Base-by-base conservation (phyloP, 2,888 invertebrate genomes). In the Drosophila birchii region DNA sequence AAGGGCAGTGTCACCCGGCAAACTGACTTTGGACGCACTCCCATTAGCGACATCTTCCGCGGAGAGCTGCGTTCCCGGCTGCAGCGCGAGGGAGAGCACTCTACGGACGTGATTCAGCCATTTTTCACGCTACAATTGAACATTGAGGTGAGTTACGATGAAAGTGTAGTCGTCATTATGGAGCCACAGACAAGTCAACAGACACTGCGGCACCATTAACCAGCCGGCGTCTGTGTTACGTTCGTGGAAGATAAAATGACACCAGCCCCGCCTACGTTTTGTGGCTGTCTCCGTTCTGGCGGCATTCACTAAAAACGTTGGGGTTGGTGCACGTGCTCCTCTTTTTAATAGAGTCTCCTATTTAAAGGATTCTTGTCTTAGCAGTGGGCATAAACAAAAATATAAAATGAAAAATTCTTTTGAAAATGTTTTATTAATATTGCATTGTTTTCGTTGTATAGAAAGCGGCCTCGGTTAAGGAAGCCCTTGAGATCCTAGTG, bases 91-190 rank as follows among this genome's bases (percentile, higher is more conserved):
- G 92, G 93, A 14, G 93, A 93, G 81, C 92, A 93, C 81, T 95
- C 96, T 79, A 97, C 98, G 0, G 98, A 98, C 91, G 97, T 97
- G 80, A 96, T 98, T 77, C 97, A 98, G 92, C 98, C 98, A 1
- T 99, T 99, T 93, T 98, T 98, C 92, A 98, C 98, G 1, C 94
- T 99, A 74, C 98, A 98, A 92, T 94, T 99, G 36, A 98, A 99
- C 90, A 98, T 99, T 83, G 97, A 98, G 94, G 98, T 97, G 91
- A 90, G 78, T 58, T 32, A 18, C 14, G 14, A 36, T 20, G 34
- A 4, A 2, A 4, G 2, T n/a, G 20, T 36, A 12, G 5, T n/a
- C 5, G 16, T 34, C 32, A 34, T 44, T 12, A 32, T 14, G 44
- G 8, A 20, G 66, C 79, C 91, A 91, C 89, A 90, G 79, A 76